Evolutionary conservation across 2,888 invertebrate species (phyloP), one percentile per base, ranked within the genome.

Genomic region (Philaethria dido): DNA sequence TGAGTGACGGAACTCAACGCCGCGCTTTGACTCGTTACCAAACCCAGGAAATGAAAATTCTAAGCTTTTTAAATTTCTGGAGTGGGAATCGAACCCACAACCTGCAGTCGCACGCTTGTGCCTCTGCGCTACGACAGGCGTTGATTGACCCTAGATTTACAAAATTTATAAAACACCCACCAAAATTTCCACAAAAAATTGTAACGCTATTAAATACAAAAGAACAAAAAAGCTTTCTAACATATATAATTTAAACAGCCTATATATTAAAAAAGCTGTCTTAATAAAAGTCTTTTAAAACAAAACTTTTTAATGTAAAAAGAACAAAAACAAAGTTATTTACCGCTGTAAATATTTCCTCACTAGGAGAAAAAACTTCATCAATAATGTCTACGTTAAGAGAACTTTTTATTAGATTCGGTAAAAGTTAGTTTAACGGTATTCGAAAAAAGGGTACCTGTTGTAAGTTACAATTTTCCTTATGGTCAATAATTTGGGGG

Each of bases 361-460:
- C 39, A 57, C 13, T 45, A 48, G 36, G 18, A 59, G 11, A 39
- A 14, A 33, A 45, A 59, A 63, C 44, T 60, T 67, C 45, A 44
- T 45, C 63, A 59, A 67, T 67, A 62, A 54, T 59, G 52, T 69
- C 62, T 65, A 48, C 39, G 62, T 45, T 50, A 62, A 64, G 50
- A 36, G 18, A 67, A 69, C 50, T 59, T 65, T 68, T 68, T 54
- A 62, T 68, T 59, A 62, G 57, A 68, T 39, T 52, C 48, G 68
- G 59, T 48, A 65, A 68, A 54, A 60, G 64, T 65, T 59, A 42
- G 62, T 62, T 52, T 57, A 33, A 62, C 61, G 39, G 39, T 29
- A 25, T 33, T 36, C 52, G 13, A 52, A 33, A 50, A 50, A 44
- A 33, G 8, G 44, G 44, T 18, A 61, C 36, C 44, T 52, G 42